Base-by-base conservation (phyloP, 1,140 invertebrate species). In the Drosophila jambulina region DNA sequence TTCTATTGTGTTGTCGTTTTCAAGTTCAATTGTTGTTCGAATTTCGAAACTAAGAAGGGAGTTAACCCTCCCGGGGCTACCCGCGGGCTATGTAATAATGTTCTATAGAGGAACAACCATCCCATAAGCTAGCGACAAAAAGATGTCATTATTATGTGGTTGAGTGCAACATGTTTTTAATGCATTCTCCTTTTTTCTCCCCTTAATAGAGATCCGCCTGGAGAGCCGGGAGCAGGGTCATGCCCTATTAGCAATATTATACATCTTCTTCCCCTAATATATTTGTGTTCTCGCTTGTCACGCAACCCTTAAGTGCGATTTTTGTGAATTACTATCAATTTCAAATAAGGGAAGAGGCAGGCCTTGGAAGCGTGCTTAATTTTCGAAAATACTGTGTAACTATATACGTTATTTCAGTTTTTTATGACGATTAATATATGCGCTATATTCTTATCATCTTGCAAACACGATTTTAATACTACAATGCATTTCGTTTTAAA, bases 111-210 rank as follows among this genome's bases (percentile, higher is more conserved):
- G 58, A 62, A 27, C 17, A 62, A 34, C 57, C 57, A 62, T 58
- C 29, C 57, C 62, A 65, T 58, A 62, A 65, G 67, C 75, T 76
- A 71, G 63, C 80, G 62, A 79, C 82, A 82, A 80, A 86, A 83
- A 74, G 84, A 88, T 87, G 83, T 88, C 83, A 88, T 87, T 88
- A 87, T 88, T 83, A 78, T 88, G 84, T 83, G 83, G 83, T 88
- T 74, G 84, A 56, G 53, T 76, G 83, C 80, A 88, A 83, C 84
- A 88, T 83, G 84, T 87, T 82, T 87, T 82, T 76, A 80, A 38
- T 77, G 65, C 76, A 86, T 83, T 87, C 69, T 43, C 38, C 43
- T 80, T 65, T 74, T 67, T 56, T 51, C 42, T 75, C 60, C 54
- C 71, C 53, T 61, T 62, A 63, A 27, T 43, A 62, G 59, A 62